These are phyloP conservation scores for Drosophila falleni DNA, from an alignment of 2,888 invertebrate species.

Conservation along the genomic window DNA sequence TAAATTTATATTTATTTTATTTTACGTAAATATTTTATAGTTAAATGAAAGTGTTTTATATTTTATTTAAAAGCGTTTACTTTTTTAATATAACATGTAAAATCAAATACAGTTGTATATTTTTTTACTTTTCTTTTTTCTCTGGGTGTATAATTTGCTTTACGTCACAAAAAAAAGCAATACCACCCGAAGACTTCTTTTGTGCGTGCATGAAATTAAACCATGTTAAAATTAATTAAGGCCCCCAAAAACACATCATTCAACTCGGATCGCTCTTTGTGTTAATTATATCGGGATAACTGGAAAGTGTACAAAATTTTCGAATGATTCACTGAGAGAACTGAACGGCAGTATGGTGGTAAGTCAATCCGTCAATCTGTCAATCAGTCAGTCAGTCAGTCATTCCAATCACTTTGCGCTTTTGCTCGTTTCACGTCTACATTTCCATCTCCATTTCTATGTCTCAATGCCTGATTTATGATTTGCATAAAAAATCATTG, in stretches of 20 bases:
- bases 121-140: too few relatives aligned
- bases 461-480: slow-evolving; percentile 74
- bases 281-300: slow-evolving; percentile 65
- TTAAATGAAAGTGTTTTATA: too few relatives aligned
- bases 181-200: slow-evolving; percentile 75
- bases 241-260: slow-evolving; percentile 20
- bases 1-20: too few relatives aligned
- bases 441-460: slow-evolving; percentile 59
- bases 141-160: too few relatives aligned
- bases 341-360: neutral
- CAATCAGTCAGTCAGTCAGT: slow-evolving; percentile 69
- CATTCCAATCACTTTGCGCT: slow-evolving; percentile 75
- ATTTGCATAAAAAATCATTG: slow-evolving; percentile 81
- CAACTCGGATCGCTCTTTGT: slow-evolving; percentile 29
- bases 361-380: neutral
- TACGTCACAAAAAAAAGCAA: neutral
- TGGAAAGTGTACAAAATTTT: slow-evolving; percentile 77
- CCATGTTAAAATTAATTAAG: slow-evolving; percentile 78
- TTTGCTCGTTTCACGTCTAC: slow-evolving; percentile 47
- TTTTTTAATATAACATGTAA: too few relatives aligned
- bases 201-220: slow-evolving; percentile 71
- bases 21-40: too few relatives aligned
- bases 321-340: slow-evolving; percentile 21
- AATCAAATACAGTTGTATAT: too few relatives aligned
- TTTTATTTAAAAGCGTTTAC: too few relatives aligned